Evolutionary conservation across 2,797 vertebrate genomes (phyloP), one percentile per base, ranked within the genome.

Genomic region (Melanogrammus aeglefinus): DNA sequence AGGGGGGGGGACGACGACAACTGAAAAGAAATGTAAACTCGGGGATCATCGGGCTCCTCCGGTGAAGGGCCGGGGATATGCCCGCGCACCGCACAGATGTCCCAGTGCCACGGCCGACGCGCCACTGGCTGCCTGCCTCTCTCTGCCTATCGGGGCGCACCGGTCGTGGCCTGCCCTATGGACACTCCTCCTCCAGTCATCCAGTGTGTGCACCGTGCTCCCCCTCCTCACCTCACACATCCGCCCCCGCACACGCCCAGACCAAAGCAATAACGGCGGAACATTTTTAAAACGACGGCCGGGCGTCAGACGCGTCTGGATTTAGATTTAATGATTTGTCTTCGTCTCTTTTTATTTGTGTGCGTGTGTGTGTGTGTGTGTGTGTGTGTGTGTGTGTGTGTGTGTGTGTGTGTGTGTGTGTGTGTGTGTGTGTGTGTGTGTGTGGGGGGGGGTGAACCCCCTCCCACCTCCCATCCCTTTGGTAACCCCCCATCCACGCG

Each of bases 341-440:
- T 78, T 82, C 85, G 63, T 85, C 31, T 77, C 83, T 90, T 75
- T 87, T 80, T 57, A 21, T 21, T n/a, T 21, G 13, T 16, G 10
- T 1, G 39, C 1, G 39, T 1, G 39, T 13, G 39, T 8, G 39
- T 10, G 41, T 10, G 41, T 10, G 41, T 10, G 41, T 10, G 9
- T 44, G 41, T 31, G 31, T 31, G 31, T 31, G 31, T 31, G 31
- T 31, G 31, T 31, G 31, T 31, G 31, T 31, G 31, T 31, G 31
- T 31, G 31, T 31, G 31, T 31, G 31, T 31, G 31, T 31, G 31
- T 31, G 31, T 31, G 31, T 31, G 31, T 31, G 31, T 10, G 41
- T 10, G 41, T 10, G 41, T 10, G 41, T 10, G 9, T 44, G 41
- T 31, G 31, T 10, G 41, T 10, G 41, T 10, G 41, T 10, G 41